Conservation (phyloP, 2,113 vertebrate genomes). For the Urocolius indicus region DNA sequence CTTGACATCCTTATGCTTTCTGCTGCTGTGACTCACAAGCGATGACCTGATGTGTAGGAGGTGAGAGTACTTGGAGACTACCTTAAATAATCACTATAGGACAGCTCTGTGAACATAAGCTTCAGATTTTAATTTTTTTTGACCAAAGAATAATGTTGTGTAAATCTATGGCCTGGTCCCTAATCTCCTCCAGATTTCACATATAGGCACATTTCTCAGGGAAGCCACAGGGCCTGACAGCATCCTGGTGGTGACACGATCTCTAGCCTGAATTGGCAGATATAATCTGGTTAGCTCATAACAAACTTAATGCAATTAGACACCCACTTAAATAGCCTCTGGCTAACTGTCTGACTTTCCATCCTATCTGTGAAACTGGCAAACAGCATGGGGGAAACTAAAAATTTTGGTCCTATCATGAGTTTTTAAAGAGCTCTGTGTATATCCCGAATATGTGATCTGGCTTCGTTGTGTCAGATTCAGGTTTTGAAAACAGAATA, state of each 20-base stretch:
- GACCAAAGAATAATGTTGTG: background rate
- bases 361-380: conserved; percentile 21
- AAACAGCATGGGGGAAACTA: background rate
- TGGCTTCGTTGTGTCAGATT: background rate
- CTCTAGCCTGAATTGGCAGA: conserved; percentile 44
- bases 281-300: conserved; percentile 56
- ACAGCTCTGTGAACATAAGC: background rate
- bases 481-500: background rate
- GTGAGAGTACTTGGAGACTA: background rate
- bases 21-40: conserved; percentile 3
- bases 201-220: background rate
- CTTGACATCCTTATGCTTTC: conserved; percentile 16
- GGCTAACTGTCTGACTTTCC: conserved; percentile 50
- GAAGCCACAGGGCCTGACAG: background rate
- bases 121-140: background rate
- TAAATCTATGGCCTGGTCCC: background rate
- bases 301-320: conserved; percentile 55
- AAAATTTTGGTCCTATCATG: background rate
- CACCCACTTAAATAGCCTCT: conserved; percentile 53
- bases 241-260: conserved; percentile 27
- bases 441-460: background rate
- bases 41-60: conserved; percentile 14
- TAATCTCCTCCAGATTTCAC: background rate
- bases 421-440: background rate
- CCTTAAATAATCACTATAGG: background rate